These are phyloP conservation scores for Eudemis profundana DNA, from an alignment of 2,888 invertebrate species.

Conservation along the genomic window DNA sequence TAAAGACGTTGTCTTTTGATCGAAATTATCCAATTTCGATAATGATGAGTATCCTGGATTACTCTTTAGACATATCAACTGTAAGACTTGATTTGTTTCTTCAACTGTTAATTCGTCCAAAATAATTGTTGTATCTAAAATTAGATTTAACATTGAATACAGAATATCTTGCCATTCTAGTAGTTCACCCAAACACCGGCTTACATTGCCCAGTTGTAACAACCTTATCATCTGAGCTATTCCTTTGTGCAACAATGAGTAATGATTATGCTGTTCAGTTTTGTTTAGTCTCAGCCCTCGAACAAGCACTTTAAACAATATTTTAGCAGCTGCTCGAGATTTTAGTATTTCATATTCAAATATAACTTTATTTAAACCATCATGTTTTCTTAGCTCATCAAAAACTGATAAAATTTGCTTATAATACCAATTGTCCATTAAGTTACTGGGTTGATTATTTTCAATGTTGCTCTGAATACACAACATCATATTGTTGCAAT, in stretches of 20 bases:
- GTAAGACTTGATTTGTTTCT: constrained; percentile 55
- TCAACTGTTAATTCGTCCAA: constrained; percentile 52
- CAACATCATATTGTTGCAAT: constrained; percentile 58
- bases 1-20: constrained; percentile 53
- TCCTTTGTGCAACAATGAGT: constrained; percentile 12
- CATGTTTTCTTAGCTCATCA: constrained; percentile 60
- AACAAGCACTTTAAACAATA: constrained; percentile 25
- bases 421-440: constrained; percentile 65
- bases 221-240: constrained; percentile 52
- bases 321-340: constrained; percentile 57
- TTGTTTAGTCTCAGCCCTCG: constrained; percentile 21
- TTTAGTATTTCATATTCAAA: constrained; percentile 64
- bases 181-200: constrained; percentile 55
- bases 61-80: constrained; percentile 64
- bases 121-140: constrained; percentile 57
- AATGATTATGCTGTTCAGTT: background rate
- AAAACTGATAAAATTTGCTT: constrained; percentile 61
- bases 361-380: constrained; percentile 60
- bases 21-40: constrained; percentile 51
- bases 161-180: constrained; percentile 52
- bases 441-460: constrained; percentile 45
- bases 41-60: constrained; percentile 55
- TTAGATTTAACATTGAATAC: constrained; percentile 58
- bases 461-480: constrained; percentile 51
- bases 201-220: constrained; percentile 58